Evolutionary conservation across 2,113 vertebrate species (phyloP), one percentile per base, ranked within the genome.

Genomic region (Channa argus): DNA sequence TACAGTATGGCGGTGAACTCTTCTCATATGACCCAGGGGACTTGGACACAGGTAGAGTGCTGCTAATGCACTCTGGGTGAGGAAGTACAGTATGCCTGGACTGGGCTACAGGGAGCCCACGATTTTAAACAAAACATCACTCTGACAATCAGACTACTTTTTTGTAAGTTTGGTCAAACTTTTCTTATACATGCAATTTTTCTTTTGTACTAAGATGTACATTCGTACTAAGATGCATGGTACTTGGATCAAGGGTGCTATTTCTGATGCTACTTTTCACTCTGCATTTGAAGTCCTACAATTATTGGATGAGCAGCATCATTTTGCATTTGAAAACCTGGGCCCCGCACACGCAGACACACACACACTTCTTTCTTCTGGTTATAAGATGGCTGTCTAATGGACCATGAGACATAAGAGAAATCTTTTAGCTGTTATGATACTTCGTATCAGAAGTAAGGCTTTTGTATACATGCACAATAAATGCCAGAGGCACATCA

Each of bases 11-110:
- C 44, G 36, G 56, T 80, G 82, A 77, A 85, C 74, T 77, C 43
- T 6, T 75, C 56, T 52, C 45, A 49, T 61, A 44, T 34, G 68
- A 68, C 80, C 62, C 71, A 4, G 38, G 78, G 82, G 81, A 78
- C 59, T 33, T 15, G 41, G 43, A 38, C 36, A 3, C 74, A 69
- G 77, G 46, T 67, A 54, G 41, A 24, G 39, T 14, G 62, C 63
- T 62, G 76, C 76, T 79, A 83, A 86, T 71, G 68, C 45, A 63
- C 80, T 79, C 77, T 82, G 77, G 72, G 66, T 65, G 62, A 80
- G 84, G 63, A 84, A 79, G 71, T 66, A 68, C 63, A 79, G 71
- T 66, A 68, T 63, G 63, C 15, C 61, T 59, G 68, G 52, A 44
- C 76, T 51, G 39, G 68, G 64, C 65, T 65, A 56, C 50, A 80